phyloP scores from a whole-genome alignment of 2,888 invertebrate species.

The Rhorus exstirpatorius region DNA sequence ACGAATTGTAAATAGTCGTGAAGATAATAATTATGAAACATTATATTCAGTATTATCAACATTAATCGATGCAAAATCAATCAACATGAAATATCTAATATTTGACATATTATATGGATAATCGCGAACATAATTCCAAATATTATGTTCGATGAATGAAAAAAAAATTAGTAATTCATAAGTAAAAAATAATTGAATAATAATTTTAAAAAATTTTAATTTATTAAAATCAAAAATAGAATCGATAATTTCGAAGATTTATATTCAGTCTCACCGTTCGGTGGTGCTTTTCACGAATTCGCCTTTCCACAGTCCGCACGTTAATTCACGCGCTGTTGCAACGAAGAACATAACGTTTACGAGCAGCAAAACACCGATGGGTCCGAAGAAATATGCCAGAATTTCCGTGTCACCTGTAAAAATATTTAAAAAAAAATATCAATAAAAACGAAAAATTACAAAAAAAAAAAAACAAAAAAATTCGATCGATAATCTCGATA shows the following conservation, averaged over 20 bases:
- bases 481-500: constrained; percentile 1
- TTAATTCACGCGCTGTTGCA: constrained; percentile 93
- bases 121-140: too few species aligned
- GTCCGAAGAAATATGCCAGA: constrained; percentile 94
- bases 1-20: too few species aligned
- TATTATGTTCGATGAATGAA: too few species aligned
- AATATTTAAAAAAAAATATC: constrained; percentile 9
- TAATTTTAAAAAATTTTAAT: neutral
- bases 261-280: constrained; percentile 87
- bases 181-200: too few species aligned
- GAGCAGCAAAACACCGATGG: constrained; percentile 92
- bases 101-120: too few species aligned
- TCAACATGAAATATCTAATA: too few species aligned
- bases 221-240: neutral
- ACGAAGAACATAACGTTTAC: constrained; percentile 93
- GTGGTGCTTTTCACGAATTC: constrained; percentile 95
- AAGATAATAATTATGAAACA: too few species aligned
- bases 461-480: neutral
- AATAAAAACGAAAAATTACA: constrained; percentile 1
- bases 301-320: constrained; percentile 95
- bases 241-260: too few species aligned
- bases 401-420: constrained; percentile 91
- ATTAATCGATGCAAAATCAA: too few species aligned
- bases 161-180: too few species aligned
- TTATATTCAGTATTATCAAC: too few species aligned